Conservation (phyloP, 2,113 vertebrate species). For the Alethe diademata region DNA sequence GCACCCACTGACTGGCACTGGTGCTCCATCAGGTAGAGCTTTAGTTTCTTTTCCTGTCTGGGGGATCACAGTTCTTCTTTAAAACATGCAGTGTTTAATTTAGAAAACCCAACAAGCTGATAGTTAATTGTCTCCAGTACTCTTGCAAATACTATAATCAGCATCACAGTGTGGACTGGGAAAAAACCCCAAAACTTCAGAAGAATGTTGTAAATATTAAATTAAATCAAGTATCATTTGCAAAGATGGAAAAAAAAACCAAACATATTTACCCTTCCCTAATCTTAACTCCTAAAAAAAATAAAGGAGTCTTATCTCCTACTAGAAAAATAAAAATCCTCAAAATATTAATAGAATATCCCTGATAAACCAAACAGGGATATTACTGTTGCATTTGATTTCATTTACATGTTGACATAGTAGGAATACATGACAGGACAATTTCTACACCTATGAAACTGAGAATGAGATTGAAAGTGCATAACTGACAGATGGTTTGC, state of each 20-base stretch:
- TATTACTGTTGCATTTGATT: neutral
- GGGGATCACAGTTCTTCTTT: neutral
- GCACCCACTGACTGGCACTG: neutral
- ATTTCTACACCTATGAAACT: neutral
- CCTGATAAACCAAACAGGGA: neutral
- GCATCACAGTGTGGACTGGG: neutral
- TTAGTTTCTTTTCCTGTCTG: neutral
- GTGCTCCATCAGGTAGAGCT: neutral
- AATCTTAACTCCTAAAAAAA: neutral
- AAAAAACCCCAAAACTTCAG: accelerated
- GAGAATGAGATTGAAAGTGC: neutral
- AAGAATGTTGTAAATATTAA: neutral
- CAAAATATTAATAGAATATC: neutral
- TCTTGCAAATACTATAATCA: neutral
- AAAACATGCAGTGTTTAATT: neutral
- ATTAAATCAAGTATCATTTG: neutral
- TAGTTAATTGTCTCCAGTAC: neutral
- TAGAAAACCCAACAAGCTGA: accelerated
- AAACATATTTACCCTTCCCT: neutral
- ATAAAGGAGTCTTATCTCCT: neutral
- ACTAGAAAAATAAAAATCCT: neutral
- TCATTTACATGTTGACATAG: neutral
- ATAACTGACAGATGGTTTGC: neutral
- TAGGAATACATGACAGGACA: neutral
- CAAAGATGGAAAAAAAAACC: neutral